Conservation (phyloP, 2,113 vertebrate species). For the Accipiter cooperii region DNA sequence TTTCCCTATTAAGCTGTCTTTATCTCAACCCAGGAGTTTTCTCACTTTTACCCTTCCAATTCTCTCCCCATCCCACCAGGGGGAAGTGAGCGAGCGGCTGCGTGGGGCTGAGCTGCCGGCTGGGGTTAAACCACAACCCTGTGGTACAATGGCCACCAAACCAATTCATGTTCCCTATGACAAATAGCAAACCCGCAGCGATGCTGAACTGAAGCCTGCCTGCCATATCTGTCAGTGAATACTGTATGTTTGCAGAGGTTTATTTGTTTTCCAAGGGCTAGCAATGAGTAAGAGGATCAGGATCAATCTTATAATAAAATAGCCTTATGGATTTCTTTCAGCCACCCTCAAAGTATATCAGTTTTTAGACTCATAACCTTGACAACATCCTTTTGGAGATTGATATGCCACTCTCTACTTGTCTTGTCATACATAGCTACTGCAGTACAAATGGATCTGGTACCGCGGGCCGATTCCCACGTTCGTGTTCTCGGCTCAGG, state of each 20-base stretch:
- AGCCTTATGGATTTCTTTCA: not conserved
- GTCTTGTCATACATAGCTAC: not conserved
- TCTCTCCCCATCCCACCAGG: too few species aligned
- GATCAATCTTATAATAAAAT: not conserved
- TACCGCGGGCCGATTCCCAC: not conserved
- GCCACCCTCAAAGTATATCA: not conserved
- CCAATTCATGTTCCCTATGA: not conserved
- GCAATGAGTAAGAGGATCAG: not conserved
- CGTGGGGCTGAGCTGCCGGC: too few species aligned
- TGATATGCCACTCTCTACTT: not conserved
- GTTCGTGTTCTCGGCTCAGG: not conserved
- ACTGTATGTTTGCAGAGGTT: not conserved
- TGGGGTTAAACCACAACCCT: not conserved
- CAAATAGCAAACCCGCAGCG: not conserved
- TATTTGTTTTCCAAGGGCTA: slow-evolving; percentile 16
- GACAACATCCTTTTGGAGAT: not conserved
- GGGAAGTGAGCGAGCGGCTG: too few species aligned
- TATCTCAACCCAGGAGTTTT: too few species aligned
- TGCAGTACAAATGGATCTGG: not conserved
- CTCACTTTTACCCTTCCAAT: too few species aligned
- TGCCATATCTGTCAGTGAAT: not conserved
- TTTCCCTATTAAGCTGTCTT: too few species aligned
- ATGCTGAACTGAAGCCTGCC: not conserved
- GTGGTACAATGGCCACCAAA: not conserved
- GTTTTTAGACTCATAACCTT: not conserved